Base-by-base conservation (phyloP, 2,113 vertebrate genomes). In the Orthonyx spaldingii region DNA sequence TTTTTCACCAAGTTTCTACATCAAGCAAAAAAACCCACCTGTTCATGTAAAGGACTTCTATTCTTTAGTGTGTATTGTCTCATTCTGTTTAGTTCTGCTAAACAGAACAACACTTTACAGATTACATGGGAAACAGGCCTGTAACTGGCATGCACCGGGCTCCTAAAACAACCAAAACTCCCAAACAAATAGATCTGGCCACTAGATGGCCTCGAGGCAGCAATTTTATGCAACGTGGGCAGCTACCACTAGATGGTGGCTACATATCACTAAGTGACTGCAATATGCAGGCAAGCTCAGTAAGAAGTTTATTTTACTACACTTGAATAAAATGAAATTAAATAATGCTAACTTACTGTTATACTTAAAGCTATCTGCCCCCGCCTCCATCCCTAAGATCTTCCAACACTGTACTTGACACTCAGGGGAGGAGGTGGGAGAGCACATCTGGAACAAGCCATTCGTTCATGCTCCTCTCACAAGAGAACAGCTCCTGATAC, bases 191-290 rank as follows among this genome's bases (percentile, higher is more conserved):
- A 53, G 27, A 26, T 33, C 13, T 33, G 63, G 44, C 89, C 93
- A 74, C 74, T 60, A 90, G 70, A 85, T 41, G 80, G 71, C 79
- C 55, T 39, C n/a, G 20, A 20, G 35, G 50, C 13, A 82, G 37
- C 46, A 35, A 70, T 18, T 65, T 81, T 28, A 55, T 52, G 97
- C 93, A 98, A 95, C 95, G 6, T 84, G n/a, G 23, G 69, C 28
- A 93, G 59, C 15, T 85, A 93, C 97, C 98, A 97, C 97, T 97
- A 98, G 98, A 87, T 97, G 98, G 98, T 61, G 92, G 89, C 56
- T 85, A 79, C 66, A 17, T 42, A 88, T 50, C 71, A 84, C 70
- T 63, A 69, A 84, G 35, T 57, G 66, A 95, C 37, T 52, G 20
- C 12, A 82, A 19, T 18, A 30, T 0, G 11, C 30, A 46, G 9